Percentiles rank a stretch among this genome's conserved stretches.
Conservation (phyloP, 2,113 vertebrate genomes). For the Corythaixoides concolor region DNA sequence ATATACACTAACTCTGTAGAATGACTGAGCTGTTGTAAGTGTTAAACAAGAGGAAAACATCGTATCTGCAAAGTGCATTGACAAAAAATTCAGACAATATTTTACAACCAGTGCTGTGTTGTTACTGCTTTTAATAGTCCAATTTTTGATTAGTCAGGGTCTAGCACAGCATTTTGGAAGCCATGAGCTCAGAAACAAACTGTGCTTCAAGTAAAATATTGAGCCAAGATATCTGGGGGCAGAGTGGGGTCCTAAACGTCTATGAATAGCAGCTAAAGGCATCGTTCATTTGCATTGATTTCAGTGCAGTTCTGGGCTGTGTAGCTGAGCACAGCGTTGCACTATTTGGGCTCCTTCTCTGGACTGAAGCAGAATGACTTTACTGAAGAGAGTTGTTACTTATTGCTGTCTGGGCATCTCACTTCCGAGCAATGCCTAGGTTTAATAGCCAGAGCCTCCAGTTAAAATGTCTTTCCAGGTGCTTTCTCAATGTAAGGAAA, state of each 20-base stretch:
- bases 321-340: background rate
- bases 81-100: background rate
- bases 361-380: background rate
- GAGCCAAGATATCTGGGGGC: background rate
- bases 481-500: background rate
- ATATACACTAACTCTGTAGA: background rate
- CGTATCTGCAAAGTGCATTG: background rate
- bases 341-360: background rate
- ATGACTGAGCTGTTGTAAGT: background rate
- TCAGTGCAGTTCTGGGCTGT: background rate
- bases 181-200: background rate
- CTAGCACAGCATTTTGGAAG: background rate
- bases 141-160: background rate
- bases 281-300: background rate
- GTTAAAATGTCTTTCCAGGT: background rate
- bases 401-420: background rate
- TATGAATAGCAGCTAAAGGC: background rate
- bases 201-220: background rate
- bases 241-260: background rate
- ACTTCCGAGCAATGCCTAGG: background rate
- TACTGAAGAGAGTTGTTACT: background rate
- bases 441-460: background rate
- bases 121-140: background rate
- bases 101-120: background rate
- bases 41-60: background rate